Evolutionary conservation across 2,113 vertebrate species (phyloP).

Genomic region (Microtus pennsylvanicus): DNA sequence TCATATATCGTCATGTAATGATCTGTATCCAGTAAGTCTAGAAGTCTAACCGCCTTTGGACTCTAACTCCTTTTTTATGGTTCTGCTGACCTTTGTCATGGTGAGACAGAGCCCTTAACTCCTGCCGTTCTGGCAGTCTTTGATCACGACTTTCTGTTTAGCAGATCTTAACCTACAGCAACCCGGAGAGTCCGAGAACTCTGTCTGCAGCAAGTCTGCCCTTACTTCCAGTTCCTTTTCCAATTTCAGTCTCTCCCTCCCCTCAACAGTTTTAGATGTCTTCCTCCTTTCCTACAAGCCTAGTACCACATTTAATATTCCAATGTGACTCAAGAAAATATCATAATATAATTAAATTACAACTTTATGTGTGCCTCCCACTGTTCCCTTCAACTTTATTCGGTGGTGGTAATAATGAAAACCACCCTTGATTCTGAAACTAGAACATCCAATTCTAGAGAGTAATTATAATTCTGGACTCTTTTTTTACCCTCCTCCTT

Average conservation of each 20-base stretch:
- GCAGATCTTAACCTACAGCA: not conserved
- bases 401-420: constrained; percentile 1
- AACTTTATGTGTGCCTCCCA: constrained; percentile 37
- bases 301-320: not conserved
- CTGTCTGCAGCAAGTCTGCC: not conserved
- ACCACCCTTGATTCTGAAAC: constrained; percentile 41
- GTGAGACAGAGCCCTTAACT: not conserved
- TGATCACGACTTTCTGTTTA: not conserved
- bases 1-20: not conserved
- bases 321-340: constrained; percentile 34
- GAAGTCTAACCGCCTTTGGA: constrained; percentile 7
- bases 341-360: constrained; percentile 34
- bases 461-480: constrained; percentile 51
- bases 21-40: not conserved
- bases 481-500: not conserved
- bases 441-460: constrained; percentile 22
- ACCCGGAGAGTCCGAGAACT: not conserved
- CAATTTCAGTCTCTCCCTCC: not conserved
- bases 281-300: constrained; percentile 28
- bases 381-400: constrained; percentile 13
- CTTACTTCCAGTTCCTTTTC: not conserved
- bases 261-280: not conserved
- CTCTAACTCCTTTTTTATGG: not conserved
- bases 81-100: not conserved
- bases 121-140: not conserved